These are phyloP conservation scores for Ophioderma brevispina DNA, from an alignment of 35 echinoderm and acorn worm genomes.

Conservation along the genomic window DNA sequence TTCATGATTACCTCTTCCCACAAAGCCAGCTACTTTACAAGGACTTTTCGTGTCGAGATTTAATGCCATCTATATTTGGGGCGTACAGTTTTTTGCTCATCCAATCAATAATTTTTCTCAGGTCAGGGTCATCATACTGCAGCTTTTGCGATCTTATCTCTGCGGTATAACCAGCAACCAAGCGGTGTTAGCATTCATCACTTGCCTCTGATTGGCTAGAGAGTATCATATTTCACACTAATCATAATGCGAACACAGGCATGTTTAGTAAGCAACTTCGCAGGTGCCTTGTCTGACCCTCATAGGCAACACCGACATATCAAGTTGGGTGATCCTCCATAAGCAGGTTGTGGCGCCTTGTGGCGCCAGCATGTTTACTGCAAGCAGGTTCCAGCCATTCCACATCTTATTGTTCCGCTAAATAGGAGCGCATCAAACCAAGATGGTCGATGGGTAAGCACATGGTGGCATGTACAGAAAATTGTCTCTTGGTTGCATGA, in stretches of 20 bases:
- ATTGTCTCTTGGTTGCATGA: background rate
- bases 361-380: background rate
- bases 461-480: background rate
- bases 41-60: background rate
- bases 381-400: background rate
- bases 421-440: background rate
- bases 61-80: background rate
- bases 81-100: background rate
- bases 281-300: too few species aligned
- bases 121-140: background rate
- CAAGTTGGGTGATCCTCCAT: too few species aligned
- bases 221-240: too few species aligned
- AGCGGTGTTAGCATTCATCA: too few species aligned
- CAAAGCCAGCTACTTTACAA: background rate
- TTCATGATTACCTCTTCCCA: background rate
- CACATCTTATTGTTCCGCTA: background rate
- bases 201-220: too few species aligned
- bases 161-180: constrained; percentile 7
- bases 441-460: background rate
- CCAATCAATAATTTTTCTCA: background rate
- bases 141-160: constrained; percentile 7
- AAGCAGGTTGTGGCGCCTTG: too few species aligned
- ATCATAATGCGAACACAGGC: too few species aligned
- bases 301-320: too few species aligned
- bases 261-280: too few species aligned